Conservation (phyloP, 2,797 vertebrate species). For the Momotus momota region DNA sequence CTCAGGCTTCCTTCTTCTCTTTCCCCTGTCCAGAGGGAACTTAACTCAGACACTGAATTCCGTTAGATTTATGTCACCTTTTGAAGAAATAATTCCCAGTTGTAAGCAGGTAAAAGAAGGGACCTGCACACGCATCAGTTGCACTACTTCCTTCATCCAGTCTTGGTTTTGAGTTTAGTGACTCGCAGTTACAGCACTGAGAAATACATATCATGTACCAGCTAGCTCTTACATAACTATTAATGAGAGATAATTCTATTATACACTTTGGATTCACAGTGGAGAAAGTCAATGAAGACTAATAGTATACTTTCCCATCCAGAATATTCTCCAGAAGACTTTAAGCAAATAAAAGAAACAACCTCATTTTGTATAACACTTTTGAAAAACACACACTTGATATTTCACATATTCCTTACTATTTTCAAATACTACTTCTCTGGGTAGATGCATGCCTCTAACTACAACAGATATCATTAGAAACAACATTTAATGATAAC, state of each 20-base stretch:
- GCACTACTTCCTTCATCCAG: background rate
- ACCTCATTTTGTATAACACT: background rate
- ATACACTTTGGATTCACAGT: background rate
- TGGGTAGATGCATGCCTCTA: background rate
- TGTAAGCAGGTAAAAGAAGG: background rate
- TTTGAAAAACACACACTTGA: background rate
- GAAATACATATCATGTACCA: background rate
- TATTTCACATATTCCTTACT: background rate
- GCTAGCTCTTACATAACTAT: background rate
- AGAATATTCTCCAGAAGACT: background rate
- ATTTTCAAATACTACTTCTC: background rate
- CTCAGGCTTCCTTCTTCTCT: background rate
- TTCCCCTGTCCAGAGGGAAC: background rate
- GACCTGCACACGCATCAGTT: accelerated
- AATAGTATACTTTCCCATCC: background rate
- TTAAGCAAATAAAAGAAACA: background rate
- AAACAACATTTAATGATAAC: background rate
- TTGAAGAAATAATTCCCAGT: background rate
- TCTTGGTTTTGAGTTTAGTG: background rate
- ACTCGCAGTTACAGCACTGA: background rate
- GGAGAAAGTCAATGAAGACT: background rate
- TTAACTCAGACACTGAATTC: background rate
- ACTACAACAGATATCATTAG: background rate
- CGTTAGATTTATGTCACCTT: background rate
- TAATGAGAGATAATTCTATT: background rate